Evolutionary conservation across 23 tunicate species (phyloP).

Genomic region (Corella eumyota): DNA sequence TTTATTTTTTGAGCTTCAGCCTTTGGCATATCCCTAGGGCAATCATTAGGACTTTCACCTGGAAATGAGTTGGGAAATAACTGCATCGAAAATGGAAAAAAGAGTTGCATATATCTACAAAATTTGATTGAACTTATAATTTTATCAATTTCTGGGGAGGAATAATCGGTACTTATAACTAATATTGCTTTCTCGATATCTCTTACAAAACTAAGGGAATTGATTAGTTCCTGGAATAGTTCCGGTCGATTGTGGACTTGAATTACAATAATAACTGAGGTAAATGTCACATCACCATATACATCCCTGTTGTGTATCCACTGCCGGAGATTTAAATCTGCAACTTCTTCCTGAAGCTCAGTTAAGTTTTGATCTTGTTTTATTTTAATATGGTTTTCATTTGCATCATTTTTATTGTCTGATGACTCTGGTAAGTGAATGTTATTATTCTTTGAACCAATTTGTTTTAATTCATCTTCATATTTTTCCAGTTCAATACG

Average conservation of each 20-base stretch:
- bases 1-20: conserved; percentile 40
- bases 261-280: conserved; percentile 27
- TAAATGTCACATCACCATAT: not conserved
- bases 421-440: no score
- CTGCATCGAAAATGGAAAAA: conserved; percentile 86
- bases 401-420: no score
- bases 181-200: conserved; percentile 65
- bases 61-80: conserved; percentile 64
- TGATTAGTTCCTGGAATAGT: conserved; percentile 39
- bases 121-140: conserved; percentile 39
- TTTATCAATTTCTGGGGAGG: conserved; percentile 25
- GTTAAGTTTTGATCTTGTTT: not conserved
- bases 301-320: not conserved
- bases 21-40: conserved; percentile 55
- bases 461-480: no score
- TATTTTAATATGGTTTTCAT: no score
- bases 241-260: conserved; percentile 62
- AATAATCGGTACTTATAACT: conserved; percentile 66
- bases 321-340: not conserved
- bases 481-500: no score
- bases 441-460: no score
- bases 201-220: conserved; percentile 33
- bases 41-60: conserved; percentile 84
- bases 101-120: conserved; percentile 73
- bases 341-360: not conserved